phyloP scores from a whole-genome alignment of 1,140 invertebrate species.

The Fopius arisanus region DNA sequence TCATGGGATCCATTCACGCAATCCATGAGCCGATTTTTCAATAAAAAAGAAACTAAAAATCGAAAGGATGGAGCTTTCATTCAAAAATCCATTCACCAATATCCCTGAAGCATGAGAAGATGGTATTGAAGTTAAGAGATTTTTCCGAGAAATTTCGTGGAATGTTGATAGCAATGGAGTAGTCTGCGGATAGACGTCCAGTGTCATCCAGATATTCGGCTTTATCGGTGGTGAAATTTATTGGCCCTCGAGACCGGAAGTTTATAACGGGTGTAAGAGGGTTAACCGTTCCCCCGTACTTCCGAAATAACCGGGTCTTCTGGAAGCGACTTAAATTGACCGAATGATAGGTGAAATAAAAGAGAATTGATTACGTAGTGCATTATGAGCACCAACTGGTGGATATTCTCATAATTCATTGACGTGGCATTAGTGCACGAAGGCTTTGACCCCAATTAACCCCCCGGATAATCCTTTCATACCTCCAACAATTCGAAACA shows the following conservation, averaged over 20 bases:
- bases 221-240: not conserved
- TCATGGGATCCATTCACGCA: not conserved
- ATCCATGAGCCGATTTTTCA: not conserved
- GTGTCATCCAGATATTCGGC: not conserved
- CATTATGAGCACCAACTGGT: not conserved
- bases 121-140: no score
- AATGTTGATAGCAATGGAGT: not conserved
- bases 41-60: not conserved
- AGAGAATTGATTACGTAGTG: not conserved
- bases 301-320: not conserved
- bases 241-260: not conserved
- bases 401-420: constrained; percentile 5
- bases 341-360: not conserved
- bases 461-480: not conserved
- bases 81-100: not conserved
- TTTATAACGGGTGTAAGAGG: not conserved
- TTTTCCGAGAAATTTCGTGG: not conserved
- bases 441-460: constrained; percentile 2
- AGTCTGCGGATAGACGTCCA: not conserved
- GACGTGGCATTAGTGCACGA: not conserved
- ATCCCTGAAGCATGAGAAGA: not conserved
- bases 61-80: not conserved
- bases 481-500: not conserved
- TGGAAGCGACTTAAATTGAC: not conserved
- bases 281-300: not conserved